These are phyloP conservation scores for Parnassius apollo DNA, from an alignment of 2,888 invertebrate species.

Conservation along the genomic window DNA sequence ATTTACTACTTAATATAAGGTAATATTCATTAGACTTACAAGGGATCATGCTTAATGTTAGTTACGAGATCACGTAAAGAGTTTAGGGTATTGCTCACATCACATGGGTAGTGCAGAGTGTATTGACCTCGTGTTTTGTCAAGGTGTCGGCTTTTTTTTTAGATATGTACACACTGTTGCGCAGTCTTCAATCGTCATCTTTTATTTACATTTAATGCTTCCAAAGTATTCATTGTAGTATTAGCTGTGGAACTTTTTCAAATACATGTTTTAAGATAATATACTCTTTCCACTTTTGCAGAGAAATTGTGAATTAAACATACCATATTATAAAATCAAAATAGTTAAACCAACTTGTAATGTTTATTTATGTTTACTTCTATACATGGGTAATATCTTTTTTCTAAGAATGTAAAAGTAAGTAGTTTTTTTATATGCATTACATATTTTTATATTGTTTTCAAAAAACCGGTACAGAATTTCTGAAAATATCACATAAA, in stretches of 20 bases:
- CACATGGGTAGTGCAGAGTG: conserved; percentile 76
- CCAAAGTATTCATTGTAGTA: conserved; percentile 5
- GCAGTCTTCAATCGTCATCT: conserved; percentile 61
- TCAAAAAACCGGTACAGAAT: too few relatives aligned
- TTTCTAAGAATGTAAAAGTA: too few relatives aligned
- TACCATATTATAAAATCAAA: too few relatives aligned
- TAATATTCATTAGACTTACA: not conserved
- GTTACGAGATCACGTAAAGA: conserved; percentile 22
- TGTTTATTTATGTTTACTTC: too few relatives aligned
- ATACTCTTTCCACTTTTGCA: too few relatives aligned
- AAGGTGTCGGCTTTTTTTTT: conserved; percentile 80
- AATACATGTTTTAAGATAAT: conserved; percentile 14
- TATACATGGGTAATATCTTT: too few relatives aligned
- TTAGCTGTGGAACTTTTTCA: conserved; percentile 23
- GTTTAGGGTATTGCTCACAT: conserved; percentile 54
- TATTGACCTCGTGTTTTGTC: conserved; percentile 82
- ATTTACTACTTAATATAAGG: conserved; percentile 3
- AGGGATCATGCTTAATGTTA: conserved; percentile 26
- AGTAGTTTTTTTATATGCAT: too few relatives aligned
- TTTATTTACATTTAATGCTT: conserved; percentile 43
- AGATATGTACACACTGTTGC: conserved; percentile 75
- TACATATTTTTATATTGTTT: too few relatives aligned
- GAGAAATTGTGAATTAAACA: too few relatives aligned
- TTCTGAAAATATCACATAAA: too few relatives aligned
- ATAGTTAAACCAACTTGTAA: too few relatives aligned